Percentiles rank a stretch among this genome's conserved stretches.
Conservation (phyloP, 2,113 vertebrate genomes). For the Trichechus manatus region DNA sequence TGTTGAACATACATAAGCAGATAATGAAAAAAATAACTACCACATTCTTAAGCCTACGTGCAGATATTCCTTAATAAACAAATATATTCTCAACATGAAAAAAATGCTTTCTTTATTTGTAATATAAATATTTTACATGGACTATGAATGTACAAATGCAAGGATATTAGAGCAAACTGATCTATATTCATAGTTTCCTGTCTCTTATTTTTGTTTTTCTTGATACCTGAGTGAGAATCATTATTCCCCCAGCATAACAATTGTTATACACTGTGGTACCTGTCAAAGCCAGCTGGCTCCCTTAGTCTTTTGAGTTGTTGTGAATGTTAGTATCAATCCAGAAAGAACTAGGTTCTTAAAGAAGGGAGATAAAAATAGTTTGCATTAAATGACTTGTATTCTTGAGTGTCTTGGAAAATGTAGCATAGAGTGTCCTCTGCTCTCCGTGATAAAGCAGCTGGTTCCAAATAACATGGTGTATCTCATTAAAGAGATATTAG, state of each 20-base stretch:
- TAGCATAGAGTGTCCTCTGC: not conserved
- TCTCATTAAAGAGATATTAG: constrained; percentile 75
- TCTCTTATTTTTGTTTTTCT: not conserved
- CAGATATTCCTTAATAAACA: not conserved
- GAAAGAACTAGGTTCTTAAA: constrained; percentile 23
- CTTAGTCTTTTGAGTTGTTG: constrained; percentile 23
- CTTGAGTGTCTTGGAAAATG: constrained; percentile 41
- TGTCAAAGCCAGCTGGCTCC: not conserved
- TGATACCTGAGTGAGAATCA: not conserved
- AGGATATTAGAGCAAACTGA: not conserved
- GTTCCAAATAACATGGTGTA: constrained; percentile 61
- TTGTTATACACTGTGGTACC: not conserved
- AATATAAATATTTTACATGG: not conserved
- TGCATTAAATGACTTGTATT: not conserved
- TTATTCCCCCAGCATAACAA: not conserved
- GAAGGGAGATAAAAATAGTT: not conserved
- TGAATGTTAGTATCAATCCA: not conserved
- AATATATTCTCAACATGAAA: constrained; percentile 27
- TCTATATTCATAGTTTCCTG: not conserved
- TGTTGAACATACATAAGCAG: not conserved
- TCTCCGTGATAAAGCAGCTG: constrained; percentile 48
- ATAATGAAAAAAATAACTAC: not conserved
- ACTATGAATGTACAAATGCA: not conserved
- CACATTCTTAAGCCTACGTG: not conserved
- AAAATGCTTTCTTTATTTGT: not conserved